Evolutionary conservation across 1,140 invertebrate genomes (phyloP).

Genomic region (Ips nitidus): DNA sequence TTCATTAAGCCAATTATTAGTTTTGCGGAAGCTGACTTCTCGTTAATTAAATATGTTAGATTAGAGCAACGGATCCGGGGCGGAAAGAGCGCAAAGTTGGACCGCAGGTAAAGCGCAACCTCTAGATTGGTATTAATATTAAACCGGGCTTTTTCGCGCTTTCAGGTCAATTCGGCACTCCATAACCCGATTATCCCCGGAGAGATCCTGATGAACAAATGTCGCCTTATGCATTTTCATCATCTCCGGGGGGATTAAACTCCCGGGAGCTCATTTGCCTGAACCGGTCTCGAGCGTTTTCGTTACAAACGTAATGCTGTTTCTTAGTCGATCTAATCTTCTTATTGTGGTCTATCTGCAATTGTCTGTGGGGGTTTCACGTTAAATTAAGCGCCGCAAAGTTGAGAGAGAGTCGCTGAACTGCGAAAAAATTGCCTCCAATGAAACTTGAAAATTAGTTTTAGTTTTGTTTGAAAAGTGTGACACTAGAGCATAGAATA

Average conservation of each 20-base stretch:
- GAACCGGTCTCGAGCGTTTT: conserved; percentile 15
- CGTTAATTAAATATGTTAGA: conserved; percentile 40
- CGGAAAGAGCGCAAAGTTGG: too few relatives aligned
- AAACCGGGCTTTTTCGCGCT: background rate
- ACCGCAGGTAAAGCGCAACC: too few relatives aligned
- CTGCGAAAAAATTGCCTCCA: too few relatives aligned
- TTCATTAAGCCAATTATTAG: conserved; percentile 43
- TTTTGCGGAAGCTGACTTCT: conserved; percentile 38
- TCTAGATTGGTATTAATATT: too few relatives aligned
- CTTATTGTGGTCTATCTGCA: conserved; percentile 18
- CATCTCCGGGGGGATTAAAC: conserved; percentile 22
- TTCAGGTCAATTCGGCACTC: conserved; percentile 1
- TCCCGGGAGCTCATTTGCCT: conserved; percentile 21
- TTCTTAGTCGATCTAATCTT: conserved; percentile 17
- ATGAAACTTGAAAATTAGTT: too few relatives aligned
- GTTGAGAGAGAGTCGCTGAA: background rate
- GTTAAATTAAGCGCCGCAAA: conserved; percentile 15
- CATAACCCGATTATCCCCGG: conserved; percentile 11
- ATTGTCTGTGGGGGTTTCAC: conserved; percentile 8
- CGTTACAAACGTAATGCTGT: conserved; percentile 21
- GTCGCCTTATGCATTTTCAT: conserved; percentile 27
- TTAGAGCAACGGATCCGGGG: conserved; percentile 26
- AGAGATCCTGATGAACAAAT: conserved; percentile 16
- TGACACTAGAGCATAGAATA: too few relatives aligned
- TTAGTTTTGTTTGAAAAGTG: too few relatives aligned